Conservation (phyloP, 2,797 vertebrate species). For the Ctenopoma multispine region DNA sequence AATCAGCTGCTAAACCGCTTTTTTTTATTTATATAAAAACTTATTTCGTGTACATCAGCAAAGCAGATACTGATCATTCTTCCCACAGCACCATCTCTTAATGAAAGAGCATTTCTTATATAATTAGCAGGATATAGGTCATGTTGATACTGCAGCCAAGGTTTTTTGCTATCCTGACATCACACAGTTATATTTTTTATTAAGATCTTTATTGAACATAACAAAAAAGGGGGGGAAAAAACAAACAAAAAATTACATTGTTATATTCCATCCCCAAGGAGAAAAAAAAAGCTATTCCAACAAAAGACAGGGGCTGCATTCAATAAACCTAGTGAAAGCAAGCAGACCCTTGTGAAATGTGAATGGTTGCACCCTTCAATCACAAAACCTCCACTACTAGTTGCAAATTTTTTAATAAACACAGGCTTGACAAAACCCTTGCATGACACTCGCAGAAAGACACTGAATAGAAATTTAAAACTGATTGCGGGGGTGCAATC, state of each 20-base stretch:
- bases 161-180: constrained; percentile 4
- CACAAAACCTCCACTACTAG: constrained; percentile 12
- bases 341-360: background rate
- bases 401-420: constrained; percentile 20
- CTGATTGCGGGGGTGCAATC: background rate
- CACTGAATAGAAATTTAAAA: background rate
- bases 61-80: background rate
- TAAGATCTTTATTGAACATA: constrained; percentile 78
- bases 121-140: constrained; percentile 76
- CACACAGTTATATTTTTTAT: constrained; percentile 21
- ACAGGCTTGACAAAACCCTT: background rate
- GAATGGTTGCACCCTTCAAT: constrained; percentile 1
- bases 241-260: constrained; percentile 29
- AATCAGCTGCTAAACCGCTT: too few species aligned
- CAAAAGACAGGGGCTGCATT: constrained; percentile 18
- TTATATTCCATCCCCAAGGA: constrained; percentile 23
- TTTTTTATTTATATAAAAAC: background rate
- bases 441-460: background rate
- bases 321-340: constrained; percentile 12
- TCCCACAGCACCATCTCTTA: background rate
- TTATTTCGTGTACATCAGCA: fast-evolving
- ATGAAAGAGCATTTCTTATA: constrained; percentile 60
- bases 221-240: constrained; percentile 72
- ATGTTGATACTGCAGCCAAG: constrained; percentile 55
- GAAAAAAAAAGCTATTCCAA: constrained; percentile 32